These are phyloP conservation scores for Drosophila lini DNA, from an alignment of 1,140 invertebrate genomes.

Conservation along the genomic window DNA sequence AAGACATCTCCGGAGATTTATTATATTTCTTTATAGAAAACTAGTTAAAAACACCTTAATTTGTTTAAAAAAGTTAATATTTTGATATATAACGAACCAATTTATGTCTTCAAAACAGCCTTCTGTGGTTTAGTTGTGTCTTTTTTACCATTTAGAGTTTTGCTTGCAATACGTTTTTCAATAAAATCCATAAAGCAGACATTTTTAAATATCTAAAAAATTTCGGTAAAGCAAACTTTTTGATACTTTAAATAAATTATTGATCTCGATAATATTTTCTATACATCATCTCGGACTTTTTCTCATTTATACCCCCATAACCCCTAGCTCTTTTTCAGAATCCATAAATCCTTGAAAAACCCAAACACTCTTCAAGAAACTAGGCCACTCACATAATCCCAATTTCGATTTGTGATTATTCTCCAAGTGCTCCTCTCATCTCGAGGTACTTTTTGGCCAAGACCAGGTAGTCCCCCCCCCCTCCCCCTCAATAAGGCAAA, in stretches of 20 bases:
- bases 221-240: too few relatives aligned
- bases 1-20: too few relatives aligned
- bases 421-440: conserved; percentile 5
- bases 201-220: too few relatives aligned
- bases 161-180: too few relatives aligned
- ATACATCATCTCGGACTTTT: not conserved
- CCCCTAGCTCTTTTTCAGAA: not conserved
- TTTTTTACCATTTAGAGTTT: too few relatives aligned
- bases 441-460: not conserved
- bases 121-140: too few relatives aligned
- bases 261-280: not conserved
- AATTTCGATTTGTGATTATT: conserved; percentile 1
- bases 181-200: too few relatives aligned
- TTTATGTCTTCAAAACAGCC: too few relatives aligned
- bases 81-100: too few relatives aligned
- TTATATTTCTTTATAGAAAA: too few relatives aligned
- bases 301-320: not conserved
- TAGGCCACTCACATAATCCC: not conserved
- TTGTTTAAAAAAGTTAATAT: too few relatives aligned
- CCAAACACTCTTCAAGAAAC: not conserved
- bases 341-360: not conserved
- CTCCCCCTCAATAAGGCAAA: not conserved
- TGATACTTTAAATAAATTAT: not conserved
- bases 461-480: not conserved
- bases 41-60: too few relatives aligned